Evolutionary conservation across 2,888 invertebrate species (phyloP), one percentile per base, ranked within the genome.

Genomic region (Tanaodytes sp.): DNA sequence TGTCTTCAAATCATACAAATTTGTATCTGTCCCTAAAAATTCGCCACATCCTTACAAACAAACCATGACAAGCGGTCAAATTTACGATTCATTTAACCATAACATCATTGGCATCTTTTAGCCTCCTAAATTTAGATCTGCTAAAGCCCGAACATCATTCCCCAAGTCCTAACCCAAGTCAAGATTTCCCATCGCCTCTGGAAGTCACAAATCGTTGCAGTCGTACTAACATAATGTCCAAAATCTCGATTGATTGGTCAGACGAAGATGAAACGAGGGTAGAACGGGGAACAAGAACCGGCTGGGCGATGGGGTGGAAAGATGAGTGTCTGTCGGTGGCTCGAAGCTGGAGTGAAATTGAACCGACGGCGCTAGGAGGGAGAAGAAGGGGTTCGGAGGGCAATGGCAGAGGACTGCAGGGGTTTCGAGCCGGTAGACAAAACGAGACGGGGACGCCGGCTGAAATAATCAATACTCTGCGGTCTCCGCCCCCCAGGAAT

Each of bases 381-480:
- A n/a, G 33, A n/a, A n/a, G 33, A n/a, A 11, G 33, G 33, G 33
- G 55, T 15, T 52, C 46, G 57, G 23, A 54, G 68, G 46, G 31
- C 69, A 59, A 59, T n/a, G 57, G 66, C 54, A 46, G 62, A 65
- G 68, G 58, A 58, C 67, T 70, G 70, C 67, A 59, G 62, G 70
- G 57, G 62, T 68, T 58, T 68, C 63, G 45, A 63, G 68, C 67
- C 70, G 73, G 72, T 54, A 71, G 70, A 75, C 73, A 76, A 76
- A 72, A 75, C 74, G 65, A 58, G 69, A 71, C 73, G 73, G 71
- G 75, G 68, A 73, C 62, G 67, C 75, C 67, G 72, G 79, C 76
- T 82, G 81, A 83, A 83, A 83, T 83, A 83, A 83, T 83, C 83
- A 83, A 82, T 82, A 83, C 82, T 83, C 79, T 80, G 82, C 79